Conservation (phyloP, 2,113 vertebrate species). For the Cebus imitator region DNA sequence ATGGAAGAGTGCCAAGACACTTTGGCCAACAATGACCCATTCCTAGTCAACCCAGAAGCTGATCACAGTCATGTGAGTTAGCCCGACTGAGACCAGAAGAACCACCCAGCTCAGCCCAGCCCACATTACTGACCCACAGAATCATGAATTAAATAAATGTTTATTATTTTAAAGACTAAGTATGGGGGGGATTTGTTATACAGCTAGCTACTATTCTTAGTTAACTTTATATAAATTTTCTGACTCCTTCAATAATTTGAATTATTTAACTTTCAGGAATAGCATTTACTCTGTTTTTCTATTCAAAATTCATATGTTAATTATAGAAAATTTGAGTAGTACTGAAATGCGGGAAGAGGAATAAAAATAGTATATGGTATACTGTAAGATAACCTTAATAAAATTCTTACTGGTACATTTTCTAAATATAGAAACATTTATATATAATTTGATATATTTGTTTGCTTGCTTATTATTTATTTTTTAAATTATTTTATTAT, state of each 20-base stretch:
- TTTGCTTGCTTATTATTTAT: neutral
- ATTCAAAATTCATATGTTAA: neutral
- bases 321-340: neutral
- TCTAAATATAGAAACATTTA: neutral
- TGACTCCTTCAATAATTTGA: neutral
- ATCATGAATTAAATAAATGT: neutral
- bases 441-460: neutral
- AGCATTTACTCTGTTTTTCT: neutral
- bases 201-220: neutral
- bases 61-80: neutral
- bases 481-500: too few relatives aligned
- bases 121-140: neutral
- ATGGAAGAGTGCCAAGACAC: neutral
- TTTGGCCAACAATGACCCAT: neutral
- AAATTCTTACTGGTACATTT: neutral
- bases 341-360: neutral
- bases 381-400: neutral
- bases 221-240: conserved; percentile 7
- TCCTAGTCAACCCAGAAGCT: neutral
- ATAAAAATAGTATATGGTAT: neutral
- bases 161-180: neutral
- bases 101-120: neutral
- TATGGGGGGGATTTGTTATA: neutral
- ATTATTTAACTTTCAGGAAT: conserved; percentile 11
- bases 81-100: neutral